Base-by-base conservation (phyloP, 2,113 vertebrate species). In the Phyllostomus hastatus region DNA sequence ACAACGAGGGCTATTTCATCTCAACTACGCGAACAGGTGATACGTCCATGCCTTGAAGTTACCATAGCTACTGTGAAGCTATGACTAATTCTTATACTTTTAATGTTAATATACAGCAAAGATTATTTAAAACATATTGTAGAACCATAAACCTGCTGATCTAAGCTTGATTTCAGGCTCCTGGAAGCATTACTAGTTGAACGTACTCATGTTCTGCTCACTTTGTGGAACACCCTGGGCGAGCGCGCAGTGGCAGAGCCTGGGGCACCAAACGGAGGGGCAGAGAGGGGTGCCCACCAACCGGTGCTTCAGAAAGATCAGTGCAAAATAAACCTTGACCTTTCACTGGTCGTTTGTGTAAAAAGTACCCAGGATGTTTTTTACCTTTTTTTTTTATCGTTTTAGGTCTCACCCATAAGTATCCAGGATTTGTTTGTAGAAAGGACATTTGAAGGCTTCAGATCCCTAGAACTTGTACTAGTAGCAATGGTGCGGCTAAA, bases 261-360 rank as follows among this genome's bases (percentile, higher is more conserved):
- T 9, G 19, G 26, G 57, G 4, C 1, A 22, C 28, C 14, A 64
- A 22, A 7, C 1, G 2, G 6, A 79, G 31, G 11, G 0, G 28
- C 48, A 52, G 35, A 52, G 52, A 10, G 4, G 4, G 1, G 19
- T 9, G 11, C 26, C 50, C 20, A 3, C 59, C 83, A 41, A 20
- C 7, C 7, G 31, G 48, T 20, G 26, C n/a, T 57, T 67, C 22
- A 4, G 46, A 82, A 91, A 41, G 41, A 50, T 59, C 33, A 57
- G n/a, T 7, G 26, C 31, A 43, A 94, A 91, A 61, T 33, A 10
- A 72, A 64, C 43, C 41, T 57, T 24, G 46, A 46, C 41, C 38
- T 54, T 78, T 75, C 46, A 67, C 35, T 61, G 20, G 15, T 41
- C n/a, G 11, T 70, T 75, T 91, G 57, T 83, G 4, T 28, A 50